Percentiles rank a stretch among this genome's conserved stretches.
These are phyloP conservation scores for Galendromus occidentalis DNA, from an alignment of 1,140 invertebrate species.

Conservation along the genomic window DNA sequence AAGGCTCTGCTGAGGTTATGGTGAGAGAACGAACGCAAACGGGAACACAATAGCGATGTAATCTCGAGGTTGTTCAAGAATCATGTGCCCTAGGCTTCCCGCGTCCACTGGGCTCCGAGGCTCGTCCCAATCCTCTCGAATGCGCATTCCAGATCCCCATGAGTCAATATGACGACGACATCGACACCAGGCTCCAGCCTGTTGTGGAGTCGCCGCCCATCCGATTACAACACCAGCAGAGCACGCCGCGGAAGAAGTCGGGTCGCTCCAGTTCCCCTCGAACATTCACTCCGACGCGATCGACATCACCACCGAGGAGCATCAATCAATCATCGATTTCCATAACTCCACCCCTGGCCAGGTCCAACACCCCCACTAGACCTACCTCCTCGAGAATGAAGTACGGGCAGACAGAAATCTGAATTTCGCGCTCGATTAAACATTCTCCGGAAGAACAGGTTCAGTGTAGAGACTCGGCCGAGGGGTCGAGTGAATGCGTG, in stretches of 20 bases:
- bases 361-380: conserved; percentile 9
- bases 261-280: not conserved
- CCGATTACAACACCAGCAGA: conserved; percentile 9
- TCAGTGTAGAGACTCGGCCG: too few relatives aligned
- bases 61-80: not conserved
- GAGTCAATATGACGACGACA: not conserved
- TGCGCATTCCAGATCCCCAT: not conserved
- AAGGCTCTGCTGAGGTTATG: conserved; percentile 5
- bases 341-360: conserved; percentile 1
- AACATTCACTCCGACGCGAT: not conserved
- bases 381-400: conserved; percentile 4
- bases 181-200: not conserved
- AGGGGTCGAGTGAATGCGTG: too few relatives aligned
- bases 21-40: not conserved
- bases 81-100: too few relatives aligned
- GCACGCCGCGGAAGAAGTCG: not conserved
- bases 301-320: not conserved
- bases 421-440: not conserved
- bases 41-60: not conserved
- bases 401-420: conserved; percentile 3
- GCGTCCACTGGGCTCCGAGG: too few relatives aligned
- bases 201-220: not conserved
- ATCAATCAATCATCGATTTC: not conserved
- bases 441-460: too few relatives aligned
- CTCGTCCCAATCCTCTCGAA: too few relatives aligned